Evolutionary conservation across 2,888 invertebrate genomes (phyloP).

Genomic region (Lumbricus terrestris): DNA sequence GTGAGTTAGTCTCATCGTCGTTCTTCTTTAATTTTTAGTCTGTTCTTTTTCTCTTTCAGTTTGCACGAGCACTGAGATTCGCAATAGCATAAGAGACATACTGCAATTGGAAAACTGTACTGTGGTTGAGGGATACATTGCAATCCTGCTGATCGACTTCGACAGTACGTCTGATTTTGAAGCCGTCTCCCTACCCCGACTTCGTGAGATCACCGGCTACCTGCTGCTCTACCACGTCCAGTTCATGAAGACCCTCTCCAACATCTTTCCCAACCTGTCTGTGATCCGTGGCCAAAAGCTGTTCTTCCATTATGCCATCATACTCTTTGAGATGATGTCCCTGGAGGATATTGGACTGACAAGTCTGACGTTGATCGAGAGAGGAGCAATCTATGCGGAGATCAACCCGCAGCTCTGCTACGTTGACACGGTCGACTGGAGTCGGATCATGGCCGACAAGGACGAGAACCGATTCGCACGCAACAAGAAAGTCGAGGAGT

Average conservation of each 20-base stretch:
- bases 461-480: constrained; percentile 67
- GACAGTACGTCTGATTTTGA: constrained; percentile 66
- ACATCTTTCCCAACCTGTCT: constrained; percentile 87
- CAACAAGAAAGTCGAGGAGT: constrained; percentile 60
- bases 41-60: constrained; percentile 57
- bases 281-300: constrained; percentile 84
- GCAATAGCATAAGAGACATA: constrained; percentile 31
- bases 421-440: constrained; percentile 88
- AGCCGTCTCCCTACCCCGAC: constrained; percentile 75
- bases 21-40: neutral
- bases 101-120: constrained; percentile 69
- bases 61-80: constrained; percentile 64
- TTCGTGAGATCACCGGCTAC: constrained; percentile 88
- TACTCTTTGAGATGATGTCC: constrained; percentile 74
- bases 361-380: constrained; percentile 67
- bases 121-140: constrained; percentile 87
- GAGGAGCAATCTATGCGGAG: constrained; percentile 85
- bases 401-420: constrained; percentile 88
- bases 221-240: constrained; percentile 79
- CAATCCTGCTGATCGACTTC: constrained; percentile 80
- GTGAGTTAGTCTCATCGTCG: neutral
- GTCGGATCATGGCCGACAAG: constrained; percentile 67
- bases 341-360: constrained; percentile 72
- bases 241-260: constrained; percentile 77
- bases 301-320: constrained; percentile 82